A percentile compares a stretch with the other conserved stretches of the same genome.
phyloP scores from a whole-genome alignment of 2,888 invertebrate species.

The Meteorus colon region DNA sequence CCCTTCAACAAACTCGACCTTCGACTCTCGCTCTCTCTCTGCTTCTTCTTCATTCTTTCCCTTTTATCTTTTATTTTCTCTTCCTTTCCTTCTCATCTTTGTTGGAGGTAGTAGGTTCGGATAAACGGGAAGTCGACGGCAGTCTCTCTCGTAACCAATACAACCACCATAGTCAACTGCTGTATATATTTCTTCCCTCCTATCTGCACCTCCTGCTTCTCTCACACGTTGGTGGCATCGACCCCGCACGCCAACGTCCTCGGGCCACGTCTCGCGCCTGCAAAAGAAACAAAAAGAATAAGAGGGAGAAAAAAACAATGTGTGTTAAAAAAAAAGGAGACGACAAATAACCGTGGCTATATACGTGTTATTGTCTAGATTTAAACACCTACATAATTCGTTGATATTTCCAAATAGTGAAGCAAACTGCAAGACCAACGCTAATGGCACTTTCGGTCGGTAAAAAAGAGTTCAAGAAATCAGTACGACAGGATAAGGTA shows the following conservation, averaged over 20 bases:
- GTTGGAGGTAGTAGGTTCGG: not conserved
- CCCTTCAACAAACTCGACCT: slow-evolving; percentile 12
- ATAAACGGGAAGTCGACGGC: slow-evolving; percentile 43
- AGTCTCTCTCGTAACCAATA: slow-evolving; percentile 11
- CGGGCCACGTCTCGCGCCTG: slow-evolving; percentile 33
- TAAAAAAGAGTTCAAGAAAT: not conserved
- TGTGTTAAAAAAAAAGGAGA: not conserved
- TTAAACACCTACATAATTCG: not conserved
- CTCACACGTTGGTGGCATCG: slow-evolving; percentile 48
- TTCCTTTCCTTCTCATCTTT: not conserved
- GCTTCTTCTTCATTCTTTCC: not conserved
- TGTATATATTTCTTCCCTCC: not conserved
- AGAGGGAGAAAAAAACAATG: not conserved
- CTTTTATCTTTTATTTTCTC: not conserved
- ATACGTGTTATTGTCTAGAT: not conserved
- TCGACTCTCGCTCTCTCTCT: slow-evolving; percentile 4
- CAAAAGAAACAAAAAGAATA: not conserved
- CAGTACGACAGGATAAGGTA: not conserved
- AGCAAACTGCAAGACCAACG: not conserved
- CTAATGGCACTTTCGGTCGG: not conserved
- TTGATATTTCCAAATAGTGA: not conserved
- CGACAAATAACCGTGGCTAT: not conserved
- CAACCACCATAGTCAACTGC: not conserved
- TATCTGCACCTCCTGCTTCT: slow-evolving; percentile 9
- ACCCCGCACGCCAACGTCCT: slow-evolving; percentile 45